Percentiles rank a stretch among this genome's conserved stretches.
Evolutionary conservation across 2,113 vertebrate species (phyloP).

Genomic region (Epinephelus lanceolatus): DNA sequence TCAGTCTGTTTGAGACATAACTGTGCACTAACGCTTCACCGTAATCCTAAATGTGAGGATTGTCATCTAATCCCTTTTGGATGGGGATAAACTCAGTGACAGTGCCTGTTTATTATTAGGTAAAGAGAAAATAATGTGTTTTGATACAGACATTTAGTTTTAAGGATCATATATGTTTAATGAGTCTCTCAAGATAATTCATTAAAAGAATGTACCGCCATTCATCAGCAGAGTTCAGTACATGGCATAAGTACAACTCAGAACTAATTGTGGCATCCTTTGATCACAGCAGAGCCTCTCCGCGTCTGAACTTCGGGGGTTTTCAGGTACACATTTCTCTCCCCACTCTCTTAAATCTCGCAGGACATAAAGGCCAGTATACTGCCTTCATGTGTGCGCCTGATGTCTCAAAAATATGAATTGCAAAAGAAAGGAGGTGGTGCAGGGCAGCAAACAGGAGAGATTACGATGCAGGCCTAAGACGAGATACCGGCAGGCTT

Average conservation of each 20-base stretch:
- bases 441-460: slow-evolving; percentile 35
- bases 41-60: slow-evolving; percentile 21
- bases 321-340: slow-evolving; percentile 46
- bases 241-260: slow-evolving; percentile 42
- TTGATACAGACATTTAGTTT: slow-evolving; percentile 53
- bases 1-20: slow-evolving; percentile 40
- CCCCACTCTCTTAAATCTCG: slow-evolving; percentile 47
- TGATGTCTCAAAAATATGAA: slow-evolving; percentile 53
- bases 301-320: slow-evolving; percentile 43
- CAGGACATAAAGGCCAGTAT: slow-evolving; percentile 49
- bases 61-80: slow-evolving; percentile 44
- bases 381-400: slow-evolving; percentile 31
- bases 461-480: slow-evolving; percentile 53
- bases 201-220: slow-evolving; percentile 46
- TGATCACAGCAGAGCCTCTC: slow-evolving; percentile 59
- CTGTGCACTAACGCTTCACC: slow-evolving; percentile 28
- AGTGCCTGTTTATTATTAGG: slow-evolving; percentile 32
- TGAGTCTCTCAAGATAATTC: slow-evolving; percentile 39
- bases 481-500: slow-evolving; percentile 44
- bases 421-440: slow-evolving; percentile 41
- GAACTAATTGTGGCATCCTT: slow-evolving; percentile 56
- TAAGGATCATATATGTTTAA: slow-evolving; percentile 48
- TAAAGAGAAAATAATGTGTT: slow-evolving; percentile 24
- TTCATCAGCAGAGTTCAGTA: slow-evolving; percentile 38
- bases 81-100: slow-evolving; percentile 6